Percentiles rank a stretch among this genome's conserved stretches.
These are phyloP conservation scores for Hemicordylus capensis DNA, from an alignment of 2,113 vertebrate species.

Conservation along the genomic window DNA sequence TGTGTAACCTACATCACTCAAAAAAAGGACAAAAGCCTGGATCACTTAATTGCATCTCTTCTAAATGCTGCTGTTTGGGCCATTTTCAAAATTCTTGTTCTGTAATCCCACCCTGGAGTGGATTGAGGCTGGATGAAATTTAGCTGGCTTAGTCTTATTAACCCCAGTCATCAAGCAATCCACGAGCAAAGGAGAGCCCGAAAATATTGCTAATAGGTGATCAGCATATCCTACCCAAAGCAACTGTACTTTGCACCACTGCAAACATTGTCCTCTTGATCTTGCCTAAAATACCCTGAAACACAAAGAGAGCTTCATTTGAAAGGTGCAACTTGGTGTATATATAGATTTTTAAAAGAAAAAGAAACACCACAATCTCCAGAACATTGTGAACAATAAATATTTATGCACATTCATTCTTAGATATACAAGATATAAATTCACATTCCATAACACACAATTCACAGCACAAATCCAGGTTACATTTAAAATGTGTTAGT, in stretches of 20 bases:
- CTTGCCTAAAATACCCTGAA: too few species aligned
- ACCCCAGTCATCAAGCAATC: neutral
- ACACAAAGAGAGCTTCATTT: neutral
- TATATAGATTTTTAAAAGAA: conserved; percentile 3
- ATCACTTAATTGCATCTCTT: neutral
- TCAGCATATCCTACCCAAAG: neutral
- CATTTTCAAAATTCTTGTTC: neutral
- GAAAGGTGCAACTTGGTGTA: neutral
- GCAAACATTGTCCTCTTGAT: neutral
- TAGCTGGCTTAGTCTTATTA: neutral
- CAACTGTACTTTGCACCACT: neutral
- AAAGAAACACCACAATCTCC: neutral
- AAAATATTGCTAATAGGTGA: neutral
- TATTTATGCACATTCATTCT: conserved; percentile 33
- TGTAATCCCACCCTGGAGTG: neutral
- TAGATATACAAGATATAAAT: conserved; percentile 27
- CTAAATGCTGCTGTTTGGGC: neutral
- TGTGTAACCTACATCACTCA: too few species aligned
- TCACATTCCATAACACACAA: conserved; percentile 3
- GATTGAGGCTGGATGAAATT: neutral
- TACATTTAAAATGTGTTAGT: conserved; percentile 16
- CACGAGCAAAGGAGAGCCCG: neutral
- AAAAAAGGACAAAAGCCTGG: too few species aligned
- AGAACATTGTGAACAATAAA: conserved; percentile 34
- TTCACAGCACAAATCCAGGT: conserved; percentile 38